Base-by-base conservation (phyloP, 2,113 vertebrate species). In the Heteronetta atricapilla region DNA sequence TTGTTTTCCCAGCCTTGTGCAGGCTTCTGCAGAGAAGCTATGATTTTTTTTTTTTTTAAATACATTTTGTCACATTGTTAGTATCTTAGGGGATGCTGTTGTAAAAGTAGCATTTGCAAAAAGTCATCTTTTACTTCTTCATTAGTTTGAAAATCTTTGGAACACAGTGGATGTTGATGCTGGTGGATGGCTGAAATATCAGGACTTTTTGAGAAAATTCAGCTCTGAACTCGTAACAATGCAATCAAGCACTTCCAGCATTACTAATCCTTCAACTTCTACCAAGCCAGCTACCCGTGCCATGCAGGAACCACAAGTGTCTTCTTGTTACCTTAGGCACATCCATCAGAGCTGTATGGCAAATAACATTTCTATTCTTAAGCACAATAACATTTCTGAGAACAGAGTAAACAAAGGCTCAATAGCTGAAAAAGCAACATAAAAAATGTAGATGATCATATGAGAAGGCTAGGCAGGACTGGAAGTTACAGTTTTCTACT, bases 131-230 rank as follows among this genome's bases (percentile, higher is more conserved):
- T 58, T 80, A 16, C 81, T 86, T 93, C 68, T 52, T 42, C 36
- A 20, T 69, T 92, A 98, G 98, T 98, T 98, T 89, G 97, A 98
- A 91, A 94, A 95, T 82, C 97, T 98, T 72, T 98, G 98, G 98
- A 95, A 72, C 33, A 83, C 91, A 38, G 91, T 98, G 74, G 97
- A 98, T 1, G 76, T 98, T 40, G 96, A 92, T 3, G 13, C 94
- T 36, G 93, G 90, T 70, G 97, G 97, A 11, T 81, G 52, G 62
- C 84, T 98, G 81, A 95, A 96, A 44, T 97, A 96, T 88, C 94
- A 72, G 33, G 95, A 98, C 42, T 97, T 98, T 83, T 95, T 98
- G 82, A 98, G 92, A 89, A 94, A 56, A 53, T 97, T 98, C 93
- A 90, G 78, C 64, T 20, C 31, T 0, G 94, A 93, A 69, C 56